phyloP scores from a whole-genome alignment of 2,797 vertebrate genomes.

The Pipistrellus pipistrellus region DNA sequence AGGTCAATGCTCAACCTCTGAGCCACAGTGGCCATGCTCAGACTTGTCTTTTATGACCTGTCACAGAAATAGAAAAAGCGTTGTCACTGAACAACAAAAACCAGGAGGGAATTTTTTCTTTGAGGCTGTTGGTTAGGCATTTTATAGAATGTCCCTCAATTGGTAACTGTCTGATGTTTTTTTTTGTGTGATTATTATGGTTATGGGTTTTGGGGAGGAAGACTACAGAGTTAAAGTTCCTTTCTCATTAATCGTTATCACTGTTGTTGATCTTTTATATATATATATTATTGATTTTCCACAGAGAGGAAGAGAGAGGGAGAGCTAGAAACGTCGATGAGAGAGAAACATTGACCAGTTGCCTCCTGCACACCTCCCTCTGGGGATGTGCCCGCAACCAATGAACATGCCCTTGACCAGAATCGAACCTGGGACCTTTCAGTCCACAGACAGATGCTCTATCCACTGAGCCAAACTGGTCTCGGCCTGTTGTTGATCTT shows the following conservation, averaged over 20 bases:
- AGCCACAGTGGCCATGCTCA: not conserved
- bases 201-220: not conserved
- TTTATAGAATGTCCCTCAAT: not conserved
- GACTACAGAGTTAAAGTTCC: not conserved
- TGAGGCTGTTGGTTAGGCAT: not conserved
- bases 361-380: too few relatives aligned
- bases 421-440: too few relatives aligned
- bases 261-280: too few relatives aligned
- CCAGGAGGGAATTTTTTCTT: slow-evolving; percentile 37
- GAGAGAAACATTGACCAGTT: too few relatives aligned
- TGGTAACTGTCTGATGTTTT: slow-evolving; percentile 32
- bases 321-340: too few relatives aligned
- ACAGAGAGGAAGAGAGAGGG: too few relatives aligned
- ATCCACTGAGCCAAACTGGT: too few relatives aligned
- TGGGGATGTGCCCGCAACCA: too few relatives aligned
- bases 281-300: too few relatives aligned
- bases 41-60: slow-evolving; percentile 41
- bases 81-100: not conserved
- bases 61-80: not conserved
- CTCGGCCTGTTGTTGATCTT: not conserved
- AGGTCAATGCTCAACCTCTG: too few relatives aligned
- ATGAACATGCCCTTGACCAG: too few relatives aligned
- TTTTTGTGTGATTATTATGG: not conserved
- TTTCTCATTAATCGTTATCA: not conserved
- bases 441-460: too few relatives aligned